Conservation (phyloP, 2,797 vertebrate species). For the Gymnothorax reevesii region DNA sequence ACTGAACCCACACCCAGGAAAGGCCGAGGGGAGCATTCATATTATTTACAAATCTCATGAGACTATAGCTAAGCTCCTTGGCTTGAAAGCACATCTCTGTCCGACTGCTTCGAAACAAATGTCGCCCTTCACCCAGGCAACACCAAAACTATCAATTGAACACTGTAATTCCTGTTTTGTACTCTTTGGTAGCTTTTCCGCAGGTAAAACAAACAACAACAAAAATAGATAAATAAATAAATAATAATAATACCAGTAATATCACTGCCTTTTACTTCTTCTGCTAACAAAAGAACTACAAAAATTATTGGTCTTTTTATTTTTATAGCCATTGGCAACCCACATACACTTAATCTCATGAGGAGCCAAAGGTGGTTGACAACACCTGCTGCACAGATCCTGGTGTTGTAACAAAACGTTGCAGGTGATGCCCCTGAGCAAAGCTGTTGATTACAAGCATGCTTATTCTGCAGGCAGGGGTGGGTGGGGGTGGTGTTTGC, state of each 20-base stretch:
- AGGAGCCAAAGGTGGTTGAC: neutral
- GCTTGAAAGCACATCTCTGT: no score
- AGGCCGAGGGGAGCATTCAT: no score
- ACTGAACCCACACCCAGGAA: no score
- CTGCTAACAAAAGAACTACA: neutral
- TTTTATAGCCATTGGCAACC: neutral
- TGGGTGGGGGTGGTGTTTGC: neutral
- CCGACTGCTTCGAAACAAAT: no score
- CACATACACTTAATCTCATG: neutral
- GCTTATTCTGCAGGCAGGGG: neutral
- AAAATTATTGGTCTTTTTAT: neutral
- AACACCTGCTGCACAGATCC: constrained; percentile 2
- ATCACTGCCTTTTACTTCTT: neutral
- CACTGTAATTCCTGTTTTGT: no score
- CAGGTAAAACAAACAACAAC: no score
- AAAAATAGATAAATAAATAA: no score
- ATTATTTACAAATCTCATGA: no score
- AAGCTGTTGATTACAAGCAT: neutral
- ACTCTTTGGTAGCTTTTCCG: no score
- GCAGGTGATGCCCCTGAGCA: constrained; percentile 6
- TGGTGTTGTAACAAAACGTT: neutral
- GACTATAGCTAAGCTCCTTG: no score
- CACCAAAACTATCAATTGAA: no score
- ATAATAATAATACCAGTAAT: neutral
- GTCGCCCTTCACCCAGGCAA: no score